Evolutionary conservation across 2,888 invertebrate genomes (phyloP).

Genomic region (Drosophila affinis): DNA sequence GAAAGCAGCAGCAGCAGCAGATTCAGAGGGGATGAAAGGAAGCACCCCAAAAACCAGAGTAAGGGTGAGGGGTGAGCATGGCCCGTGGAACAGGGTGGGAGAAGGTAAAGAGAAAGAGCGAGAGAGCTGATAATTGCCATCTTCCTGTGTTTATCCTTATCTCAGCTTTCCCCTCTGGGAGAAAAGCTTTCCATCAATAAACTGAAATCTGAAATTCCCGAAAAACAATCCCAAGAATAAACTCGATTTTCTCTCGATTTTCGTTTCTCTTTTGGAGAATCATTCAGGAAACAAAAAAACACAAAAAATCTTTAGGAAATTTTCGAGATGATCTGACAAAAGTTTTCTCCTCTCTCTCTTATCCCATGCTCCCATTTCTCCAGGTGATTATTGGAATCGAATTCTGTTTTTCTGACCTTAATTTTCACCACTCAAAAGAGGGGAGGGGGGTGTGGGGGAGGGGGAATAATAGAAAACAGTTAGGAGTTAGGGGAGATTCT

Average conservation of each 20-base stretch:
- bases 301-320: background rate
- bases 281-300: background rate
- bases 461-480: conserved; percentile 2
- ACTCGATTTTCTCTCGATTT: background rate
- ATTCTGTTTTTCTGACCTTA: conserved; percentile 26
- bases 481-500: background rate
- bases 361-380: background rate
- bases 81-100: background rate
- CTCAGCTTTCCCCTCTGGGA: background rate
- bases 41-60: background rate
- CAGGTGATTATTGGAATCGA: conserved; percentile 5
- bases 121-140: background rate
- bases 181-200: background rate
- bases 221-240: background rate
- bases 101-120: background rate
- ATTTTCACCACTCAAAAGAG: conserved; percentile 5
- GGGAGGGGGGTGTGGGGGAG: no score
- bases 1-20: no score
- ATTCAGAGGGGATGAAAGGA: background rate
- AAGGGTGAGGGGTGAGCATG: background rate
- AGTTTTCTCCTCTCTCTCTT: background rate
- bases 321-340: conserved; percentile 18
- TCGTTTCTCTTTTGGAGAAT: background rate
- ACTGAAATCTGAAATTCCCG: background rate
- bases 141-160: background rate